phyloP scores from a whole-genome alignment of 1,140 invertebrate genomes.

The Drosophila sulfurigaster region DNA sequence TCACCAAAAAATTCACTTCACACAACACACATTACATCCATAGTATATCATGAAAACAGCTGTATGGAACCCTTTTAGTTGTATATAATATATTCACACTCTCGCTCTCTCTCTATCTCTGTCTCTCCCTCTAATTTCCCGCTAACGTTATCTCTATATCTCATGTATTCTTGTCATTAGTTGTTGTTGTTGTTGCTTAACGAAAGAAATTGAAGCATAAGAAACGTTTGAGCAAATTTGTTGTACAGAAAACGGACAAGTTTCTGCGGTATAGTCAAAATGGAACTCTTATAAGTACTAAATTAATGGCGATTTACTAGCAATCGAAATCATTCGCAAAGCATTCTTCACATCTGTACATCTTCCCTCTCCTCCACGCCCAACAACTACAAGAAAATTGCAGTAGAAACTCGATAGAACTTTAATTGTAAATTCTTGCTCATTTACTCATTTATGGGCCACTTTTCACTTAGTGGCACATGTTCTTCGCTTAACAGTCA shows the following conservation, averaged over 20 bases:
- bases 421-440: too few species aligned
- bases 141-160: neutral
- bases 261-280: neutral
- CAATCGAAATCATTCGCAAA: conserved; percentile 2
- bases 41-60: neutral
- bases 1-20: conserved; percentile 13
- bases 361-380: neutral
- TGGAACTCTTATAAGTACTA: neutral
- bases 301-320: neutral
- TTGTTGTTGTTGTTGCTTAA: conserved; percentile 56
- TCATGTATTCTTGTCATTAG: conserved; percentile 37
- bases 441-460: too few species aligned
- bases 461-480: too few species aligned
- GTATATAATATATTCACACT: neutral
- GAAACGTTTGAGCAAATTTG: too few species aligned
- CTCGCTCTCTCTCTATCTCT: neutral
- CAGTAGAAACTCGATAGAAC: too few species aligned
- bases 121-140: neutral
- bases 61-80: neutral
- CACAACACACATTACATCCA: neutral
- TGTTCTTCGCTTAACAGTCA: too few species aligned
- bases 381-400: conserved; percentile 16
- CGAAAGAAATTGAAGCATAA: neutral
- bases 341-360: conserved; percentile 8
- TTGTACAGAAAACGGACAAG: neutral